Base-by-base conservation (phyloP, 2,888 invertebrate genomes). In the Oxytorus armatus region DNA sequence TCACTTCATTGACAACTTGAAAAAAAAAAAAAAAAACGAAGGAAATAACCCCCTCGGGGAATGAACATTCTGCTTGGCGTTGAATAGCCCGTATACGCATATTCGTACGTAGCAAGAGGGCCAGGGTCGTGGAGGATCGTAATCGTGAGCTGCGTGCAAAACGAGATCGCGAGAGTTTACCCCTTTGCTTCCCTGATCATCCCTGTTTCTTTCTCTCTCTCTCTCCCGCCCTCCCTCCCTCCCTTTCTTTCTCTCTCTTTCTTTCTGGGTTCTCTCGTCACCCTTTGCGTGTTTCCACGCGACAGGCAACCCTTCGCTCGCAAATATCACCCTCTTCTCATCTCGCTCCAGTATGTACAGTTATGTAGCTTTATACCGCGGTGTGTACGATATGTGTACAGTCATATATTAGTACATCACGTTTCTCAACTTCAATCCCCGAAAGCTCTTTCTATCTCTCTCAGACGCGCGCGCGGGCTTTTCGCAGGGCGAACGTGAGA, bases 71-170 rank as follows among this genome's bases (percentile, higher is more conserved):
- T 23, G 25, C 11, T 23, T 51, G n/a, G 3, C 10, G n/a, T 23
- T 21, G 23, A 51, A 51, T n/a, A 51, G 21, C 51, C 23, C 51
- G 51, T 18, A 61, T 25, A 21, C 57, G 42, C 51, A 68, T 61
- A 68, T 69, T 39, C 49, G n/a, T 36, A n/a, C 69, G 36, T 21
- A 63, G 49, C 63, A 39, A 51, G 16, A 18, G 68, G n/a, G 68
- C 44, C 39, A 69, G 42, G 51, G n/a, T 51, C 47, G 23, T 25
- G 68, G 18, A n/a, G 23, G 47, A 11, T 55, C 25, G 68, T 49
- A 33, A 70, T 82, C 79, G 82, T 70, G 82, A 79, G 65, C 70
- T 53, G 79, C 76, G 63, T 75, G 77, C 70, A 75, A 69, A 79
- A 63, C 57, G 44, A 59, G 68, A 55, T 65, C 18, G 70, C 44